Conservation (phyloP, 2,797 vertebrate species). For the Eulemur mongoz region DNA sequence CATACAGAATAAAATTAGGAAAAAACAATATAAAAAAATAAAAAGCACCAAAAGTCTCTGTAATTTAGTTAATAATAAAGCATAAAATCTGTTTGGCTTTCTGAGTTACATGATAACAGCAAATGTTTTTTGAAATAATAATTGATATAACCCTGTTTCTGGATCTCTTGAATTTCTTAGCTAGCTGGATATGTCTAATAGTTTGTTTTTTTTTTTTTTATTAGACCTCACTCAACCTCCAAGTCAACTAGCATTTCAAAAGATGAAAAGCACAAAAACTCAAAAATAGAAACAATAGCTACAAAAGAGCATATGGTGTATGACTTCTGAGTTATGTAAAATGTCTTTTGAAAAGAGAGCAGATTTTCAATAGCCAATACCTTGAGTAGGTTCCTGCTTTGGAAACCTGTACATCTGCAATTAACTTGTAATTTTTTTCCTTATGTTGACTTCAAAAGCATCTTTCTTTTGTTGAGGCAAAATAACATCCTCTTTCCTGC, state of each 20-base stretch:
- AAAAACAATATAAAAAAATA: not conserved
- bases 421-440: not conserved
- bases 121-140: not conserved
- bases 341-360: not conserved
- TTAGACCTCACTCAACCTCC: not conserved
- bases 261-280: not conserved
- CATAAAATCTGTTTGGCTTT: not conserved
- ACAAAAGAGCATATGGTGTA: not conserved
- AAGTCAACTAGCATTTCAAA: not conserved
- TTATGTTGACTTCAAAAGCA: not conserved
- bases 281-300: not conserved
- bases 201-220: not conserved
- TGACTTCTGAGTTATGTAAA: not conserved
- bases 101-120: not conserved
- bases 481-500: not conserved
- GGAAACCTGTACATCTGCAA: not conserved
- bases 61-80: conserved; percentile 2
- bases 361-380: not conserved
- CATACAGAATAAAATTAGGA: conserved; percentile 11
- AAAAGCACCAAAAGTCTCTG: not conserved
- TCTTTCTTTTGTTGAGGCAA: not conserved
- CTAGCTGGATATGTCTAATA: not conserved
- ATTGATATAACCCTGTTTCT: not conserved
- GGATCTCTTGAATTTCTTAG: not conserved
- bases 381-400: not conserved